phyloP scores from a whole-genome alignment of 2,888 invertebrate species.

The Altica lythri region DNA sequence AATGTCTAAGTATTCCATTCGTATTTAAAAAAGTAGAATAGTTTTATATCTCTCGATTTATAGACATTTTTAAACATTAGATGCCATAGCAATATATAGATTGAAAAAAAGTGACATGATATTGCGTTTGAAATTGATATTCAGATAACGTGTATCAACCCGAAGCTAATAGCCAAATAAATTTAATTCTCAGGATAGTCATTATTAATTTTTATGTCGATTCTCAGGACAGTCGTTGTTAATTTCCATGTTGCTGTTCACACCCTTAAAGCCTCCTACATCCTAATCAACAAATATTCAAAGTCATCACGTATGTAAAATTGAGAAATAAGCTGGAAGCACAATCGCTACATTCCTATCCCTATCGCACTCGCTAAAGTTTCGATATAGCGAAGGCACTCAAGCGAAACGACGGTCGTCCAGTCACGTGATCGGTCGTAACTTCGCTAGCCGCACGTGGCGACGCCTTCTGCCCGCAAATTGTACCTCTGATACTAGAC shows the following conservation, averaged over 20 bases:
- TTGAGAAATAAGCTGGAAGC: constrained; percentile 32
- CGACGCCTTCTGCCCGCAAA: constrained; percentile 58
- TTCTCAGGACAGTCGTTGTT: neutral
- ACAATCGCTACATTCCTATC: constrained; percentile 18
- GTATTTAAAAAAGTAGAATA: too few relatives aligned
- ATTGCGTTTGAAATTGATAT: too few relatives aligned
- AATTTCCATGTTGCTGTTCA: neutral
- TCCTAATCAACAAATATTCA: constrained; percentile 44
- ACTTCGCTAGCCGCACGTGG: constrained; percentile 58
- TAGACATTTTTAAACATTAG: too few relatives aligned
- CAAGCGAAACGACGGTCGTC: constrained; percentile 52
- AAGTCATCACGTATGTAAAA: constrained; percentile 43
- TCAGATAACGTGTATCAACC: too few relatives aligned
- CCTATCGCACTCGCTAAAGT: constrained; percentile 12
- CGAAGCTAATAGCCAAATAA: neutral
- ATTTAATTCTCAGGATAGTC: neutral
- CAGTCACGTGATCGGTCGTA: constrained; percentile 54
- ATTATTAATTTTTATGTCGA: neutral
- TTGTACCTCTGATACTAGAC: constrained; percentile 51
- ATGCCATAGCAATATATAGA: too few relatives aligned
- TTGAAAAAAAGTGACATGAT: too few relatives aligned
- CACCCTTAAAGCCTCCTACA: constrained; percentile 5
- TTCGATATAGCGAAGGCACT: constrained; percentile 46
- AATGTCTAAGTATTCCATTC: too few relatives aligned
- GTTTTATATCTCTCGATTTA: too few relatives aligned